Percentiles rank a stretch among this genome's conserved stretches.
These are phyloP conservation scores for Galemys pyrenaicus DNA, from an alignment of 2,113 vertebrate species.

Conservation along the genomic window DNA sequence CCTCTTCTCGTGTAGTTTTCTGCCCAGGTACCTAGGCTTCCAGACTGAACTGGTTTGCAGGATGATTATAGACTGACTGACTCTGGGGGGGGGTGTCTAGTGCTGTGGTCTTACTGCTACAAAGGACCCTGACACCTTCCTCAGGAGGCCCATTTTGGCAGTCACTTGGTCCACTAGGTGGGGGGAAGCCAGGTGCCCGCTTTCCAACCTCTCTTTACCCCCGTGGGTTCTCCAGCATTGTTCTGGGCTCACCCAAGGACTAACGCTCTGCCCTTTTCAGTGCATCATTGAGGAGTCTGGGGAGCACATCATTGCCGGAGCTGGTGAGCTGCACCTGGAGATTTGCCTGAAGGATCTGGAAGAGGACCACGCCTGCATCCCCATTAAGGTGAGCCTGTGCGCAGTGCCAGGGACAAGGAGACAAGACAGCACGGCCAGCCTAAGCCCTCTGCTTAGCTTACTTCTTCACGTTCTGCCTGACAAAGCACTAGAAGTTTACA, in stretches of 20 bases:
- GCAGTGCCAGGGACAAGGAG: no score
- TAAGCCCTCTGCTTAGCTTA: no score
- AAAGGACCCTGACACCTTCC: no score
- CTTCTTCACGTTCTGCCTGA: no score
- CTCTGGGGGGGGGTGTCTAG: no score
- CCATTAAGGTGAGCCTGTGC: constrained; percentile 89
- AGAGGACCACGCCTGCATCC: constrained; percentile 97
- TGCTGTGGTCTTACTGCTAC: not conserved
- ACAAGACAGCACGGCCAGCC: no score
- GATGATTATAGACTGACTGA: no score
- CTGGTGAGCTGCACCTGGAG: constrained; percentile 96
- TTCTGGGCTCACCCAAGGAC: not conserved
- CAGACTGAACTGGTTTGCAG: no score
- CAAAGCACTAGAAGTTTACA: no score
- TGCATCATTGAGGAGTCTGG: constrained; percentile 98
- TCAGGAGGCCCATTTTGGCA: fast-evolving
- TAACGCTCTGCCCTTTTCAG: constrained; percentile 62
- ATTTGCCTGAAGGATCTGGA: constrained; percentile 98
- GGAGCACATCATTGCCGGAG: constrained; percentile 96
- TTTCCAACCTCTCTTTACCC: fast-evolving
- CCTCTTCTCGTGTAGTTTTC: not conserved
- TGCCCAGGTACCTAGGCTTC: fast-evolving
- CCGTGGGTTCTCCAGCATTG: not conserved
- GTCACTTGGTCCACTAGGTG: not conserved
- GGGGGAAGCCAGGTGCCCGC: not conserved